Evolutionary conservation across 2,797 vertebrate species (phyloP).

Genomic region (Sebastes itinus): DNA sequence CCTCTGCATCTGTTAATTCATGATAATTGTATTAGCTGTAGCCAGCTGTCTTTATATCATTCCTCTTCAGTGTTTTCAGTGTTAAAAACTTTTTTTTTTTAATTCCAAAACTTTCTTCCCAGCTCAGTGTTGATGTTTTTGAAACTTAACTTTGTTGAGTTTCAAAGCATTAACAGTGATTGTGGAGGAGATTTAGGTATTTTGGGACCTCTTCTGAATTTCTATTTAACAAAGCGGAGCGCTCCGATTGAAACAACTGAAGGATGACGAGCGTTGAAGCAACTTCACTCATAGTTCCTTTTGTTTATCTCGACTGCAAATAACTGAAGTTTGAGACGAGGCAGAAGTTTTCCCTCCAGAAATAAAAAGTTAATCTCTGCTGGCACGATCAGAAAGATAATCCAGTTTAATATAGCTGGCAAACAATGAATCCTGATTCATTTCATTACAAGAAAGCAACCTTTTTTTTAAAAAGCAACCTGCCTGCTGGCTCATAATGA

Average conservation of each 20-base stretch:
- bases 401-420: background rate
- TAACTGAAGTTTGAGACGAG: background rate
- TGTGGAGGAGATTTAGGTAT: background rate
- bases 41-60: slow-evolving; percentile 30
- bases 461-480: background rate
- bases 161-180: background rate
- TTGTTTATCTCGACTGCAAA: slow-evolving; percentile 9
- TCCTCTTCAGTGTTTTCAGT: background rate
- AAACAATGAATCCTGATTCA: slow-evolving; percentile 14
- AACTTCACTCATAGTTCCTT: background rate
- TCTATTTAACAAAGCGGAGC: slow-evolving; percentile 11
- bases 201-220: background rate
- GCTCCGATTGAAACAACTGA: background rate
- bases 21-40: slow-evolving; percentile 18
- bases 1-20: slow-evolving; percentile 31
- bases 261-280: background rate
- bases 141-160: background rate
- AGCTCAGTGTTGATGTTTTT: background rate
- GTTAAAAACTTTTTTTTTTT: background rate
- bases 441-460: slow-evolving; percentile 1
- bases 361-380: slow-evolving; percentile 9
- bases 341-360: slow-evolving; percentile 2
- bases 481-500: slow-evolving; percentile 1
- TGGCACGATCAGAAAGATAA: background rate
- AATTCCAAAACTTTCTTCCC: background rate